Evolutionary conservation across 2,113 vertebrate species (phyloP).

Genomic region (Python bivittatus): DNA sequence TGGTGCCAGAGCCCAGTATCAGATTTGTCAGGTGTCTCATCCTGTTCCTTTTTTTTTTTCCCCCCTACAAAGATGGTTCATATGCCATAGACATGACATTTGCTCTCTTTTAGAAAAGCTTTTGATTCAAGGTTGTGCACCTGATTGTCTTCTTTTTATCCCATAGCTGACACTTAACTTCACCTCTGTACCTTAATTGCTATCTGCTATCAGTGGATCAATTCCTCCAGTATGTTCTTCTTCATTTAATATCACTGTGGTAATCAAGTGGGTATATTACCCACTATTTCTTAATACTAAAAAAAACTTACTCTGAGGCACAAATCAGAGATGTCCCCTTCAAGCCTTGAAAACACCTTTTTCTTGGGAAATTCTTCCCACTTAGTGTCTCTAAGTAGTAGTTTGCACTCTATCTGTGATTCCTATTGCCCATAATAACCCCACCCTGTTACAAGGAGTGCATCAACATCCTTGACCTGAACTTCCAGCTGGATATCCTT

Average conservation of each 20-base stretch:
- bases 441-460: background rate
- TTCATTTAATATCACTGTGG: background rate
- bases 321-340: background rate
- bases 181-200: background rate
- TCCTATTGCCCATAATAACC: constrained; percentile 1
- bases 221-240: background rate
- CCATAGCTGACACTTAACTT: background rate
- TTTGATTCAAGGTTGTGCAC: background rate
- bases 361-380: constrained; percentile 18
- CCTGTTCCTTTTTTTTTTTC: background rate
- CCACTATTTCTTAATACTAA: background rate
- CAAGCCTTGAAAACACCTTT: constrained; percentile 5
- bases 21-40: background rate
- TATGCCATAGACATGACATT: background rate
- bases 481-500: background rate
- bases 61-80: background rate
- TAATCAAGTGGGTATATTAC: background rate
- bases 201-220: background rate
- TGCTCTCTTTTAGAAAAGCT: background rate
- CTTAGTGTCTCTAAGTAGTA: background rate
- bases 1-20: no score
- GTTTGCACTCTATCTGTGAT: constrained; percentile 12
- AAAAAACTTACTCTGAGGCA: background rate
- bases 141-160: background rate
- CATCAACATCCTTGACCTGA: constrained; percentile 15